Evolutionary conservation across 2,797 vertebrate genomes (phyloP).

Genomic region (Chromobotia macracanthus): DNA sequence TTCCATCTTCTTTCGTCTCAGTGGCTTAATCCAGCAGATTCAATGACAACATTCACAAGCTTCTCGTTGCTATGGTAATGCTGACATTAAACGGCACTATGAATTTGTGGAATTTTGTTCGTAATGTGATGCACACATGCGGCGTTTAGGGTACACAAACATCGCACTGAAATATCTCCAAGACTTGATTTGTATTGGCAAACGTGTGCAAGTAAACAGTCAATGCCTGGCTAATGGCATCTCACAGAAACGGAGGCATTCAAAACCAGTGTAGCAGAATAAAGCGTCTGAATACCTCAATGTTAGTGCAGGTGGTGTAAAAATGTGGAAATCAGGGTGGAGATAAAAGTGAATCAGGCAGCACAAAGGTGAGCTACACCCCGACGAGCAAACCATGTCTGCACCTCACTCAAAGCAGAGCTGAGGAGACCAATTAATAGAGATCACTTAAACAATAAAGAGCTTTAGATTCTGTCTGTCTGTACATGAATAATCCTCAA

Average conservation of each 20-base stretch:
- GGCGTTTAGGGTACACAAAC: neutral
- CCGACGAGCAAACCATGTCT: neutral
- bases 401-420: neutral
- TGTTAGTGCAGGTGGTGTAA: neutral
- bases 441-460: slow-evolving; percentile 27
- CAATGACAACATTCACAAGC: neutral
- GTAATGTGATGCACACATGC: neutral
- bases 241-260: neutral
- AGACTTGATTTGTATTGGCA: neutral
- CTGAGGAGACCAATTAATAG: slow-evolving; percentile 37
- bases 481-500: slow-evolving; percentile 26
- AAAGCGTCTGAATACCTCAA: neutral
- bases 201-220: neutral
- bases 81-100: neutral
- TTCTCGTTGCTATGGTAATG: neutral
- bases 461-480: slow-evolving; percentile 15
- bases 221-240: neutral
- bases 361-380: neutral
- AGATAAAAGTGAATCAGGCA: neutral
- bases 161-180: neutral
- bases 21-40: too few relatives aligned
- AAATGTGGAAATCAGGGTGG: neutral
- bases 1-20: too few relatives aligned
- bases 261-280: neutral
- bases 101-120: too few relatives aligned